phyloP scores from a whole-genome alignment of 2,113 vertebrate species.

The Anoplopoma fimbria region DNA sequence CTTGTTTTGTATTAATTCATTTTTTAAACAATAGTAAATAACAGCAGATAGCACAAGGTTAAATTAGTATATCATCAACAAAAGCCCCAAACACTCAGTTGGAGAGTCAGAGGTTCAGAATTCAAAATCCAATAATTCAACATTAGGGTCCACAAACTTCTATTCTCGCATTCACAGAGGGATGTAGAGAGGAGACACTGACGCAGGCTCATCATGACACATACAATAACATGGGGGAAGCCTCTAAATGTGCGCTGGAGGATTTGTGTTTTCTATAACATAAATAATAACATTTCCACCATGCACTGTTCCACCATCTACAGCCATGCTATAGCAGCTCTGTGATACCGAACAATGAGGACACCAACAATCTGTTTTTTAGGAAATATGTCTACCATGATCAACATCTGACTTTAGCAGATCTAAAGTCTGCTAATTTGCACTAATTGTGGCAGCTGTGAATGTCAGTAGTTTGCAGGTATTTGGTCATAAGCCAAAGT shows the following conservation, averaged over 20 bases:
- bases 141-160: background rate
- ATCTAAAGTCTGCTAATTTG: background rate
- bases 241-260: background rate
- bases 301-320: background rate
- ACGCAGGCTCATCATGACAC: too few species aligned
- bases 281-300: background rate
- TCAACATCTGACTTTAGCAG: background rate
- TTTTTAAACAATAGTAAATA: background rate
- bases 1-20: too few species aligned
- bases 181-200: too few species aligned
- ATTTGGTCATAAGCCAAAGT: background rate
- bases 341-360: background rate
- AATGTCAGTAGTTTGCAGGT: background rate
- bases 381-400: background rate
- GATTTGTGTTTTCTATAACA: background rate
- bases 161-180: too few species aligned
- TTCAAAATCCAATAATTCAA: slow-evolving; percentile 7
- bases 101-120: too few species aligned
- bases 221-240: too few species aligned
- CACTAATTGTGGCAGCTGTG: background rate
- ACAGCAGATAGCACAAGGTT: slow-evolving; percentile 7
- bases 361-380: background rate
- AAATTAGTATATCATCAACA: slow-evolving; percentile 12
- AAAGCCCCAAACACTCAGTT: background rate
- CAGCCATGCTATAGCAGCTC: background rate